A percentile compares a stretch with the other conserved stretches of the same genome.
Evolutionary conservation across 2,797 vertebrate genomes (phyloP).

Genomic region (Rhynchonycteris naso): DNA sequence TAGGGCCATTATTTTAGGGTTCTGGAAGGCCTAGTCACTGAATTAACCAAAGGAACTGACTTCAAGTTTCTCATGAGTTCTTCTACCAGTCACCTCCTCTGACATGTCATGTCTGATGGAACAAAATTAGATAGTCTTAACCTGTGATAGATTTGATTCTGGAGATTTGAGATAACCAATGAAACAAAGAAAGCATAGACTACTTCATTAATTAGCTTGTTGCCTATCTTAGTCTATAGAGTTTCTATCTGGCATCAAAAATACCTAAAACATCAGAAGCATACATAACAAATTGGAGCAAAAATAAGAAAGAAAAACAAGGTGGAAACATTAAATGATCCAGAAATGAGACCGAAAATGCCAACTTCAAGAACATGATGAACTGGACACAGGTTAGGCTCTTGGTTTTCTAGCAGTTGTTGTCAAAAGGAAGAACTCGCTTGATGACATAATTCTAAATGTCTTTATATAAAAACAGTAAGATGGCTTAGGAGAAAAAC

Average conservation of each 20-base stretch:
- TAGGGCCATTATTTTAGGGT: neutral
- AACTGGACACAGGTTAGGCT: neutral
- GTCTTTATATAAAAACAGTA: constrained; percentile 23
- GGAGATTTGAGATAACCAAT: neutral
- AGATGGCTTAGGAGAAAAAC: constrained; percentile 47
- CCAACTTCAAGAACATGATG: neutral
- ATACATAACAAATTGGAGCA: neutral
- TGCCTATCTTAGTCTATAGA: neutral
- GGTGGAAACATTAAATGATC: neutral
- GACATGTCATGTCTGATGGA: neutral
- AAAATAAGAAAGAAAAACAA: constrained; percentile 33
- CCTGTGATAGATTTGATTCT: neutral
- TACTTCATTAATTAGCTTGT: neutral
- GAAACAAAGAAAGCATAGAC: neutral
- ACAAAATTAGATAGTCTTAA: neutral
- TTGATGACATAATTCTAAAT: constrained; percentile 38
- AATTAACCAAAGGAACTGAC: neutral
- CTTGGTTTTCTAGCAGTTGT: neutral
- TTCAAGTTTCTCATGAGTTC: neutral
- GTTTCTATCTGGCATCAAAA: constrained; percentile 50
- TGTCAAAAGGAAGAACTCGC: neutral
- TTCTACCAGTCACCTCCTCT: neutral
- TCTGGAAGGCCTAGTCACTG: neutral
- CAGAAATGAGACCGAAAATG: neutral
- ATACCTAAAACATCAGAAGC: neutral